Evolutionary conservation across 1,140 invertebrate genomes (phyloP).

Genomic region (Drosophila mojavensis): DNA sequence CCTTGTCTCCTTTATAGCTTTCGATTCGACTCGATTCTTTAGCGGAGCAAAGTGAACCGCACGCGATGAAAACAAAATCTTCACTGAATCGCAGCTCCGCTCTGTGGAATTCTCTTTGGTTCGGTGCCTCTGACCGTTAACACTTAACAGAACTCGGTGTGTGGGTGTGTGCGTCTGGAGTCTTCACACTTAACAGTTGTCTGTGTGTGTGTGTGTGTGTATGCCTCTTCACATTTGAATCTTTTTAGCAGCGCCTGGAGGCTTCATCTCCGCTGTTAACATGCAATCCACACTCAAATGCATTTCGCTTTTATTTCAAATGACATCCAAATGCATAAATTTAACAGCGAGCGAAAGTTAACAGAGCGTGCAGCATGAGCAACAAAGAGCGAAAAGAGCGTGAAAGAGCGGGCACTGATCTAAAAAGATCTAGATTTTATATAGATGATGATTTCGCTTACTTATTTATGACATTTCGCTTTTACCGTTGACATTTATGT

Average conservation of each 20-base stretch:
- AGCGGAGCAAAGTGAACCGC: constrained; percentile 56
- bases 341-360: constrained; percentile 16
- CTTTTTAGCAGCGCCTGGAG: constrained; percentile 16
- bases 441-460: constrained; percentile 13
- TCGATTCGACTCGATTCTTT: constrained; percentile 23
- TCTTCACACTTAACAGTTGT: constrained; percentile 6
- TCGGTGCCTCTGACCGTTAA: constrained; percentile 50
- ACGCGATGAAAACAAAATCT: constrained; percentile 66
- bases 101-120: constrained; percentile 54
- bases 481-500: constrained; percentile 41
- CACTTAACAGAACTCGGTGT: constrained; percentile 22
- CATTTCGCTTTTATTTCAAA: neutral
- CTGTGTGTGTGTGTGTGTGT: constrained; percentile 10
- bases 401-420: neutral
- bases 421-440: constrained; percentile 17
- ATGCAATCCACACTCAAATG: neutral
- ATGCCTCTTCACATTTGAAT: too few relatives aligned
- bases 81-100: constrained; percentile 57
- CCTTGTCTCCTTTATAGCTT: constrained; percentile 16
- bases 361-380: neutral
- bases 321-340: constrained; percentile 22
- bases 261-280: constrained; percentile 8
- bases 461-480: constrained; percentile 48
- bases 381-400: neutral
- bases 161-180: constrained; percentile 9